These are phyloP conservation scores for Haliclona indistincta DNA, from an alignment of 37 sponge, comb jelly and placozoan species.

Conservation along the genomic window DNA sequence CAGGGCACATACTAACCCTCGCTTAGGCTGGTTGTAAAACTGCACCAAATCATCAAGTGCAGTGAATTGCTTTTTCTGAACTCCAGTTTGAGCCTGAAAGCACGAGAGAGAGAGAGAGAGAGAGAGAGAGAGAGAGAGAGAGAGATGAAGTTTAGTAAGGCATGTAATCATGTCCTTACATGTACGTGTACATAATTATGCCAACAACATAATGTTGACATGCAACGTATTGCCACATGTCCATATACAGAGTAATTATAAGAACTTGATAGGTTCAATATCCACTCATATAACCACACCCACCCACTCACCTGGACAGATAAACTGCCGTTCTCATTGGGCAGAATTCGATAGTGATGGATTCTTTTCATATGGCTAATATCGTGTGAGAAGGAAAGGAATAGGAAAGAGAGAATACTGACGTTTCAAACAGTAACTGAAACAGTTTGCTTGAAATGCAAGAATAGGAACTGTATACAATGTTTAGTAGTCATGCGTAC, in stretches of 20 bases:
- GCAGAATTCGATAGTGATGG: slow-evolving; percentile 88
- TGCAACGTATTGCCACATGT: not conserved
- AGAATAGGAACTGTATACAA: not conserved
- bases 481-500: not conserved
- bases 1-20: slow-evolving; percentile 72
- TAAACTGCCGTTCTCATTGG: slow-evolving; percentile 56
- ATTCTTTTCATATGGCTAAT: slow-evolving; percentile 74
- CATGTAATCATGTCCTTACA: slow-evolving; percentile 17
- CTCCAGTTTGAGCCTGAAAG: slow-evolving; percentile 56
- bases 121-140: slow-evolving; percentile 17
- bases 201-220: not conserved
- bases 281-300: no score
- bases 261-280: not conserved
- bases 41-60: slow-evolving; percentile 65
- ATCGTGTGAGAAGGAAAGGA: slow-evolving; percentile 24
- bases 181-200: slow-evolving; percentile 23
- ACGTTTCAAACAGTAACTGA: not conserved
- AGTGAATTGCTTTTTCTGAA: slow-evolving; percentile 44
- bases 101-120: slow-evolving; percentile 7
- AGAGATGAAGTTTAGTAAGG: slow-evolving; percentile 28
- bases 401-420: not conserved
- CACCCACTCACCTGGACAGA: slow-evolving; percentile 59
- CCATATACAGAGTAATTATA: slow-evolving; percentile 16
- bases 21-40: slow-evolving; percentile 51
- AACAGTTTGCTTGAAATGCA: not conserved